These are phyloP conservation scores for Lepidurus arcticus DNA, from an alignment of 1,140 invertebrate genomes.

Conservation along the genomic window DNA sequence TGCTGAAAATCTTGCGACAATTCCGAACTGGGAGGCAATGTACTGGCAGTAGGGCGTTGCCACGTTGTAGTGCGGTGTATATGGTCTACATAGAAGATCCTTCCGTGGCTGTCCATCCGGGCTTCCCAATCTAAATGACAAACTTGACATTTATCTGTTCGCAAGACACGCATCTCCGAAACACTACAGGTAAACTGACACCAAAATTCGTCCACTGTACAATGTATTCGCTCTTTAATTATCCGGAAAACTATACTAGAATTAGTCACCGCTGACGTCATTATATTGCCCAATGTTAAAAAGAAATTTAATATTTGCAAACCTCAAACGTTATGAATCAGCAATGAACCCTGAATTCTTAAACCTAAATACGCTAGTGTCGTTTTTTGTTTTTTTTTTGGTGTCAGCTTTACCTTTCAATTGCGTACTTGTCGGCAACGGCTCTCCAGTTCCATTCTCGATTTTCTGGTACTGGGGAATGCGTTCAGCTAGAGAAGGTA, in stretches of 20 bases:
- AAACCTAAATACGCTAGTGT: too few relatives aligned
- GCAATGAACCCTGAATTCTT: too few relatives aligned
- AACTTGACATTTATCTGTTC: not conserved
- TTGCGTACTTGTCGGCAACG: slow-evolving; percentile 66
- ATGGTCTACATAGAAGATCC: slow-evolving; percentile 90
- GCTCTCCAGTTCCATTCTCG: slow-evolving; percentile 61
- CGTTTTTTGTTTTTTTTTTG: too few relatives aligned
- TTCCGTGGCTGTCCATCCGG: slow-evolving; percentile 81
- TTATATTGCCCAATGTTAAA: too few relatives aligned
- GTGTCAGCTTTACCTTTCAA: too few relatives aligned
- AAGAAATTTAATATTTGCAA: too few relatives aligned
- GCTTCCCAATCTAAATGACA: slow-evolving; percentile 65
- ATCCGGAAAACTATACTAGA: too few relatives aligned
- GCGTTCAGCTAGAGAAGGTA: slow-evolving; percentile 74
- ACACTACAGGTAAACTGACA: slow-evolving; percentile 39
- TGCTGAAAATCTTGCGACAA: slow-evolving; percentile 54
- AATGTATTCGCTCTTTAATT: not conserved
- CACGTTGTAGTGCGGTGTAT: slow-evolving; percentile 86
- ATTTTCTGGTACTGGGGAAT: slow-evolving; percentile 54
- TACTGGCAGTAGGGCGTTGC: slow-evolving; percentile 67
- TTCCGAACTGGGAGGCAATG: slow-evolving; percentile 39
- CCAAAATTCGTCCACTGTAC: slow-evolving; percentile 37
- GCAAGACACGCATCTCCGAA: slow-evolving; percentile 47
- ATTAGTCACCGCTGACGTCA: too few relatives aligned
- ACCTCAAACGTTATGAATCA: too few relatives aligned